Evolutionary conservation across 2,888 invertebrate genomes (phyloP).

Genomic region (Patella depressa): DNA sequence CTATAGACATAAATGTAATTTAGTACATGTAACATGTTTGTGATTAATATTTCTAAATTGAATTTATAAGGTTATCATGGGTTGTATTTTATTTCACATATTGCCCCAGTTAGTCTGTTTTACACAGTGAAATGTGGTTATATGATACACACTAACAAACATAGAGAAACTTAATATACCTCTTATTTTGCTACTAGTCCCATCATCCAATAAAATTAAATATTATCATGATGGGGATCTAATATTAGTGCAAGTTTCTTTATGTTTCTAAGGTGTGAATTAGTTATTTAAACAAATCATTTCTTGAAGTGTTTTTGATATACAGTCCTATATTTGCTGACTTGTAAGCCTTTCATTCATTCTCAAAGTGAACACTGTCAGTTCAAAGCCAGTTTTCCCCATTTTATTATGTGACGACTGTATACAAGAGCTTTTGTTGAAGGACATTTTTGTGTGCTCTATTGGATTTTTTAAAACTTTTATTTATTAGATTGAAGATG

Average conservation of each 20-base stretch:
- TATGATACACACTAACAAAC: too few species aligned
- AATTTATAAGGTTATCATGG: too few species aligned
- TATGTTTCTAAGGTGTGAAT: not conserved
- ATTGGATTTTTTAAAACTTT: too few species aligned
- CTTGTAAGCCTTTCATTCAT: not conserved
- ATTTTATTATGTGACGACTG: not conserved
- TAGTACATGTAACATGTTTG: too few species aligned
- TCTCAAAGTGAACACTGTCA: not conserved
- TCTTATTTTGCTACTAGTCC: too few species aligned
- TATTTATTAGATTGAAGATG: too few species aligned
- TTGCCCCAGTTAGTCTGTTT: too few species aligned
- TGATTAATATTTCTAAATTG: too few species aligned
- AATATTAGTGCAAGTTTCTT: not conserved
- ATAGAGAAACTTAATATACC: too few species aligned
- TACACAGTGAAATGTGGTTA: too few species aligned
- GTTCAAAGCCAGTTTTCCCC: not conserved
- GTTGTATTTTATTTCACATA: too few species aligned
- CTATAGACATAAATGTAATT: too few species aligned
- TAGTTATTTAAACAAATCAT: slow-evolving; percentile 8
- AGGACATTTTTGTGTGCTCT: not conserved
- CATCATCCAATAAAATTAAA: not conserved
- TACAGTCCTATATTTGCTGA: not conserved
- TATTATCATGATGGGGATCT: not conserved
- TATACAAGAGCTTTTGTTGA: not conserved
- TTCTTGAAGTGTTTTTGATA: slow-evolving; percentile 8